Conservation (phyloP, 2,113 vertebrate genomes). For the Psilopogon haemacephalus region DNA sequence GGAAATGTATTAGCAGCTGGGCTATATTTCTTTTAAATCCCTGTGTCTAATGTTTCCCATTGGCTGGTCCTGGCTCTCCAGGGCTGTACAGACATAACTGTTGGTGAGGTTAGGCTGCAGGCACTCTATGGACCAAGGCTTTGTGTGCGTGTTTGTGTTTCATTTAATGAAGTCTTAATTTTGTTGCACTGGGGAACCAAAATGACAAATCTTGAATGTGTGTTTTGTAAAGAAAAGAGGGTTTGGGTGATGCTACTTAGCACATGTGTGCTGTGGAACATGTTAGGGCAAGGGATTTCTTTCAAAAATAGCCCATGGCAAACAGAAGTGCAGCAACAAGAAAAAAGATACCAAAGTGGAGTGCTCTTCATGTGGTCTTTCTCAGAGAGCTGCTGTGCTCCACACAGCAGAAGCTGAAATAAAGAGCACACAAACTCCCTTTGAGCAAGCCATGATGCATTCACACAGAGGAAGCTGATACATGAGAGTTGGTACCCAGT, state of each 20-base stretch:
- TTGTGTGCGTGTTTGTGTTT: neutral
- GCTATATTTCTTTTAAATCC: neutral
- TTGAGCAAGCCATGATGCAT: neutral
- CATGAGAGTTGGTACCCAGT: neutral
- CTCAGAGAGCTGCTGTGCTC: neutral
- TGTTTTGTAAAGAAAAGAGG: neutral
- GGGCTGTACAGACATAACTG: neutral
- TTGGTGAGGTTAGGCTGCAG: neutral
- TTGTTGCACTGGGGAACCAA: neutral
- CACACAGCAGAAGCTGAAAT: neutral
- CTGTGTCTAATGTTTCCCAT: neutral
- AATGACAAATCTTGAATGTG: neutral
- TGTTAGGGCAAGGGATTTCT: neutral
- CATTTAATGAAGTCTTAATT: neutral
- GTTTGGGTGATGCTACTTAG: neutral
- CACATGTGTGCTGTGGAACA: neutral
- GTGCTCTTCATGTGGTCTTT: neutral
- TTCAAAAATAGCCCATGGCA: neutral
- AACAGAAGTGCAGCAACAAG: neutral
- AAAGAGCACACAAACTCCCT: rapidly evolving
- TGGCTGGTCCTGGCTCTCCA: neutral
- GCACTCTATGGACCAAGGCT: neutral
- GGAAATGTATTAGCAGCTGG: neutral
- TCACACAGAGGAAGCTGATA: neutral
- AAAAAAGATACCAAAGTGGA: neutral